Evolutionary conservation across 2,797 vertebrate species (phyloP), one percentile per base, ranked within the genome.

Genomic region (Anisognathus igniventris): DNA sequence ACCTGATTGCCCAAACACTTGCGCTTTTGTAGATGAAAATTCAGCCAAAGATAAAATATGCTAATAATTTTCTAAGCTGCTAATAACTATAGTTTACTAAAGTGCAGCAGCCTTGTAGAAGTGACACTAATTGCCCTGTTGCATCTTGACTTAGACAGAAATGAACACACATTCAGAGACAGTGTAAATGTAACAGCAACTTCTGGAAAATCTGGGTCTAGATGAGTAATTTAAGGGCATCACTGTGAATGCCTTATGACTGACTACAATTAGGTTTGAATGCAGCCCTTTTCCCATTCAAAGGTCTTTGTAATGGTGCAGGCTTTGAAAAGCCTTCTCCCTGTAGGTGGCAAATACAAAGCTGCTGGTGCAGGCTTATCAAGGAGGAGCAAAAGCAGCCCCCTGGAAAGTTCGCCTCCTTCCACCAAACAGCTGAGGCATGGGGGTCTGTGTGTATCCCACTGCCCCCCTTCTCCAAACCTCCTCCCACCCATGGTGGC

Each of bases 1-100:
- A 75, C 39, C 8, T 91, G 84, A 85, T 92, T 91, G 48, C 93
- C 58, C 75, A 80, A 86, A 93, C 87, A 95, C 91, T 91, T 87
- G 75, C 19, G 89, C 91, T 94, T 95, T 88, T 96, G 94, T 94
- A 66, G 57, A 86, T 40, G 33, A 96, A 88, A 96, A 96, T 95
- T 94, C 76, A 86, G n/a, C 54, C 77, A 86, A 90, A 87, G 44
- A 93, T 53, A 51, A 96, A 93, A 81, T 91, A 95, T 94, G 93
- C 86, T 94, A 93, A 94, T 95, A 66, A 80, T 93, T 95, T 73
- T 62, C 68, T 85, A 87, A 91, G 62, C 60, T 73, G 74, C 64
- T 94, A 95, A 83, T 95, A 90, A 92, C 51, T 71, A 35, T 71
- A 53, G 85, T 96, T 95, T 92, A 61, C 22, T 67, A 4, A 93